Percentiles rank a stretch among this genome's conserved stretches.
Evolutionary conservation across 1,140 invertebrate species (phyloP).

Genomic region (Tribolium madens): DNA sequence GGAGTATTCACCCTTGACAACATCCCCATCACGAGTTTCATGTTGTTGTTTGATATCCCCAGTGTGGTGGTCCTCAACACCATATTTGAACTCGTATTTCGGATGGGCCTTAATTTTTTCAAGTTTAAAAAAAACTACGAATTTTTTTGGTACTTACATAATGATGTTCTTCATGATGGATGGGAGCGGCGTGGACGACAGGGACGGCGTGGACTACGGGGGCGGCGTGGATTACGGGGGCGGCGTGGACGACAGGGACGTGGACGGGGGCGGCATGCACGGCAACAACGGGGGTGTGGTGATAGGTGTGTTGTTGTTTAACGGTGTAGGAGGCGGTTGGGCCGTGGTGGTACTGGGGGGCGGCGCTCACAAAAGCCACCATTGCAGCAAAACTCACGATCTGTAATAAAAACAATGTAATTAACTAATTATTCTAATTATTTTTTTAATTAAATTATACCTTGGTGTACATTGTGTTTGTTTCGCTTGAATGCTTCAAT

Average conservation of each 20-base stretch:
- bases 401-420: too few relatives aligned
- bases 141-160: slow-evolving; percentile 7
- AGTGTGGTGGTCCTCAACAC: slow-evolving; percentile 73
- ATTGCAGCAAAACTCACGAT: neutral
- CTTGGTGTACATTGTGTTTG: neutral
- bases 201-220: slow-evolving; percentile 64
- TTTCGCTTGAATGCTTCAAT: slow-evolving; percentile 1
- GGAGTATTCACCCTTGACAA: slow-evolving; percentile 67
- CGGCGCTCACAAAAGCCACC: neutral
- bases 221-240: slow-evolving; percentile 56
- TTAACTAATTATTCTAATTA: neutral
- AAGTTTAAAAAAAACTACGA: neutral
- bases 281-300: neutral
- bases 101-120: slow-evolving; percentile 65
- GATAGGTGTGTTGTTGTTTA: neutral
- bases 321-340: neutral
- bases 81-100: slow-evolving; percentile 74
- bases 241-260: neutral
- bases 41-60: slow-evolving; percentile 74
- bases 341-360: neutral
- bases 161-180: slow-evolving; percentile 5
- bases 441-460: neutral
- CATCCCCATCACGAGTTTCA: slow-evolving; percentile 71
- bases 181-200: slow-evolving; percentile 63
- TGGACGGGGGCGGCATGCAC: slow-evolving; percentile 8